A percentile compares a stretch with the other conserved stretches of the same genome.
Conservation (phyloP, 1,140 invertebrate genomes). For the Hyles vespertilio region DNA sequence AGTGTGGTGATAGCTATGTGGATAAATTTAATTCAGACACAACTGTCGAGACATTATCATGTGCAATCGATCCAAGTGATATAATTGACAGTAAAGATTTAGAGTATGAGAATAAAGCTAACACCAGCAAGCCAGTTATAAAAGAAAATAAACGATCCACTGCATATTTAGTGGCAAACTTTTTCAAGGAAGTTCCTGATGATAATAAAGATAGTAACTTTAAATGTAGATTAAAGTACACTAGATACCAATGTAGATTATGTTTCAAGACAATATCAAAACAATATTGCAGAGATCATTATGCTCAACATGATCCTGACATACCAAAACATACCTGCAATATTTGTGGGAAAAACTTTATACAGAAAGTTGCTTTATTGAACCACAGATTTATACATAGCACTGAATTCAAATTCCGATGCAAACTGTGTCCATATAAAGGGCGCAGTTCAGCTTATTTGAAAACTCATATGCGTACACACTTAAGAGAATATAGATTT, state of each 20-base stretch:
- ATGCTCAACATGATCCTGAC: conserved; percentile 5
- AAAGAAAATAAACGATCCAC: not conserved
- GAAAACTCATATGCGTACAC: conserved; percentile 9
- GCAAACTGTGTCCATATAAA: conserved; percentile 7
- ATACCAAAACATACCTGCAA: conserved; percentile 3
- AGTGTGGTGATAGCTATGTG: too few relatives aligned
- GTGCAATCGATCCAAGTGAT: too few relatives aligned
- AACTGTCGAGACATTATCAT: too few relatives aligned
- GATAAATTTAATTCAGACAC: too few relatives aligned
- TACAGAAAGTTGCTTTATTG: not conserved
- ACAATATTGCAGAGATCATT: conserved; percentile 6
- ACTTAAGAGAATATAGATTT: conserved; percentile 8
- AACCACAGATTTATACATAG: conserved; percentile 7
- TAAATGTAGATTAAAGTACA: not conserved
- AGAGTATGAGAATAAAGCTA: too few relatives aligned
- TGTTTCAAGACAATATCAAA: conserved; percentile 7
- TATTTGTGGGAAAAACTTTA: conserved; percentile 8
- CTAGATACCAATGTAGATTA: conserved; percentile 6
- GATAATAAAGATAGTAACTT: not conserved
- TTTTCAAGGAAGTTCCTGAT: too few relatives aligned
- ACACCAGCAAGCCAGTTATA: conserved; percentile 9
- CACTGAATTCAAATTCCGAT: conserved; percentile 6
- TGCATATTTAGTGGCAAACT: conserved; percentile 1
- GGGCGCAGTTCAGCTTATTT: conserved; percentile 3
- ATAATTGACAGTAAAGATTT: too few relatives aligned